Conservation (phyloP, 2,888 invertebrate genomes). For the Papilio protenor region DNA sequence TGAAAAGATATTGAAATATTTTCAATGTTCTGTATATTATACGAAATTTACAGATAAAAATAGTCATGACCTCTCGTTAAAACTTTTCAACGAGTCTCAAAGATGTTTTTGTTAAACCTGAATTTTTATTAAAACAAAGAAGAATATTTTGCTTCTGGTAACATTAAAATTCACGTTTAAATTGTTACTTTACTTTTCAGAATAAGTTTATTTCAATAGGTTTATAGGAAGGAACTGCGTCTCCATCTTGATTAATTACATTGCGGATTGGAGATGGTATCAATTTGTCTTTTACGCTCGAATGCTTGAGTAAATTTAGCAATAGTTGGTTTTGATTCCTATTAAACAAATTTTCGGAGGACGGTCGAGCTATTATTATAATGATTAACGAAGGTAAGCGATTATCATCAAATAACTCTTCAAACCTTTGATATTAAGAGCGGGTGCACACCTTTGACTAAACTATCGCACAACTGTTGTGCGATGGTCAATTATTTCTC, state of each 20-base stretch:
- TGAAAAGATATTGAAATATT: constrained; percentile 3
- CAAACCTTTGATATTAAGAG: not conserved
- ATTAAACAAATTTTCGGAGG: not conserved
- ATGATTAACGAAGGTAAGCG: not conserved
- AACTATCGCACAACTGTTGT: too few species aligned
- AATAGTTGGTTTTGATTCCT: constrained; percentile 16
- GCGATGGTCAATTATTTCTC: too few species aligned
- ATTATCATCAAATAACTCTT: not conserved
- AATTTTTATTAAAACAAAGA: too few species aligned
- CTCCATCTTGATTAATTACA: constrained; percentile 30
- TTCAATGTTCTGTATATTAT: not conserved
- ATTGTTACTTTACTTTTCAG: not conserved
- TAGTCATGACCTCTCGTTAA: too few species aligned
- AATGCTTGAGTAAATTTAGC: constrained; percentile 25
- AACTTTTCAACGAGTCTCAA: too few species aligned
- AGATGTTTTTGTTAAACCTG: too few species aligned
- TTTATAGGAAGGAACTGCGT: not conserved
- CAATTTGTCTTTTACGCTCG: constrained; percentile 29
- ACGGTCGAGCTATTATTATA: not conserved
- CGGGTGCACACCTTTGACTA: not conserved
- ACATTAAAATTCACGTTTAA: not conserved
- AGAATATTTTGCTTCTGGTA: not conserved
- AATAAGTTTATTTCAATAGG: not conserved
- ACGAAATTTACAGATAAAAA: not conserved
- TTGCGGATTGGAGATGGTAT: constrained; percentile 18